Conservation (phyloP, 2,888 invertebrate species). For the Tenthredo amoena region DNA sequence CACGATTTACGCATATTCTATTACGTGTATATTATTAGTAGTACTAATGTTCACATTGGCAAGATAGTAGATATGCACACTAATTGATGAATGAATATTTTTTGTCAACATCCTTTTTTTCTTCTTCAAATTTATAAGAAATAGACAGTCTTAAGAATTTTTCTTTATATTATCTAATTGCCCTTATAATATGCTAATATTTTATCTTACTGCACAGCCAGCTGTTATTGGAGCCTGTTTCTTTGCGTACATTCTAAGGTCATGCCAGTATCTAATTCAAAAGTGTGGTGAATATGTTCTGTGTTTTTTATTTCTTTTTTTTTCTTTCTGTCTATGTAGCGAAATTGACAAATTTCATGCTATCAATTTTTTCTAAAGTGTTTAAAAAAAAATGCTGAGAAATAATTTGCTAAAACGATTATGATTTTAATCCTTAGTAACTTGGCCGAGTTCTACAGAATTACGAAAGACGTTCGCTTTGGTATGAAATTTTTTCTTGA, state of each 20-base stretch:
- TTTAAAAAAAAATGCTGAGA: not conserved
- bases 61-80: not conserved
- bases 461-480: slow-evolving; percentile 13
- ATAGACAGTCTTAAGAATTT: slow-evolving; percentile 39
- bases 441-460: not conserved
- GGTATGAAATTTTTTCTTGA: slow-evolving; percentile 39
- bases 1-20: slow-evolving; percentile 60
- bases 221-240: slow-evolving; percentile 51
- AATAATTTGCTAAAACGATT: not conserved
- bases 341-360: slow-evolving; percentile 42
- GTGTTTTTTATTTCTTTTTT: slow-evolving; percentile 26
- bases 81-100: not conserved
- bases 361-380: not conserved
- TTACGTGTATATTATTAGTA: slow-evolving; percentile 63
- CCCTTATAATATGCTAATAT: slow-evolving; percentile 52
- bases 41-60: slow-evolving; percentile 52
- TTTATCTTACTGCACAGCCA: slow-evolving; percentile 52
- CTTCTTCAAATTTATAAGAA: not conserved
- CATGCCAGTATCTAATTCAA: slow-evolving; percentile 19
- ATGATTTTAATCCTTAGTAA: not conserved
- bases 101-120: not conserved
- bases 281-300: slow-evolving; percentile 28
- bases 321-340: slow-evolving; percentile 40
- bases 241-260: slow-evolving; percentile 33
- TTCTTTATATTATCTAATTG: slow-evolving; percentile 58